A percentile compares a stretch with the other conserved stretches of the same genome.
Conservation (phyloP, 1,140 invertebrate genomes). For the Thalassaphorura encarpata region DNA sequence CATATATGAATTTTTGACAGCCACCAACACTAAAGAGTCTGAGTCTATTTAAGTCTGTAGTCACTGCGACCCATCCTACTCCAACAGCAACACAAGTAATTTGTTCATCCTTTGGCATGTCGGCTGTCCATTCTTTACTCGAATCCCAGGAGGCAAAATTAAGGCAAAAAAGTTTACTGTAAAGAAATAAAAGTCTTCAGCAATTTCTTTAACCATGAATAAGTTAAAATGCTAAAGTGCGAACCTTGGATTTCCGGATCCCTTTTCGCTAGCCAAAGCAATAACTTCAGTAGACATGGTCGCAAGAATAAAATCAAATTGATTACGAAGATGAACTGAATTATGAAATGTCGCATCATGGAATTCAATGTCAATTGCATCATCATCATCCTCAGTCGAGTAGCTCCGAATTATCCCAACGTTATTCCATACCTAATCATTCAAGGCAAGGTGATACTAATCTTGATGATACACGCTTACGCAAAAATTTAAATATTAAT, state of each 20-base stretch:
- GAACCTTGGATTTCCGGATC: constrained; percentile 45
- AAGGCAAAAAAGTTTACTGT: constrained; percentile 61
- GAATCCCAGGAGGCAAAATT: constrained; percentile 62
- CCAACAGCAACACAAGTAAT: constrained; percentile 60
- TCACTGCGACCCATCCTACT: constrained; percentile 61
- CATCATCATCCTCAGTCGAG: constrained; percentile 54
- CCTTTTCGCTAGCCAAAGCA: constrained; percentile 60
- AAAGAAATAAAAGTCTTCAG: constrained; percentile 5
- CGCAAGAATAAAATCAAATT: constrained; percentile 65
- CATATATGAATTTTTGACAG: constrained; percentile 62
- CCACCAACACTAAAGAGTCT: constrained; percentile 76
- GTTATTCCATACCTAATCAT: constrained; percentile 75
- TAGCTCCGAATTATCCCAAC: constrained; percentile 69
- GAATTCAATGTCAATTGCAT: constrained; percentile 86
- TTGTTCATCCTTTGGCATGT: constrained; percentile 65
- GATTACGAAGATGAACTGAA: constrained; percentile 77
- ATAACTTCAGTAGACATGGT: constrained; percentile 67
- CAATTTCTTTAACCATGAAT: no score
- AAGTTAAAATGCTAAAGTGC: constrained; percentile 6
- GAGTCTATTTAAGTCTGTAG: constrained; percentile 59
- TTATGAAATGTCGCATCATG: constrained; percentile 84
- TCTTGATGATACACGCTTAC: constrained; percentile 38
- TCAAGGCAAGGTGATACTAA: constrained; percentile 18
- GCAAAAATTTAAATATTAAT: not conserved
- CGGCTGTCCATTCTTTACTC: constrained; percentile 77